A percentile compares a stretch with the other conserved stretches of the same genome.
These are phyloP conservation scores for Bufotes viridis DNA, from an alignment of 2,797 vertebrate genomes.

Conservation along the genomic window DNA sequence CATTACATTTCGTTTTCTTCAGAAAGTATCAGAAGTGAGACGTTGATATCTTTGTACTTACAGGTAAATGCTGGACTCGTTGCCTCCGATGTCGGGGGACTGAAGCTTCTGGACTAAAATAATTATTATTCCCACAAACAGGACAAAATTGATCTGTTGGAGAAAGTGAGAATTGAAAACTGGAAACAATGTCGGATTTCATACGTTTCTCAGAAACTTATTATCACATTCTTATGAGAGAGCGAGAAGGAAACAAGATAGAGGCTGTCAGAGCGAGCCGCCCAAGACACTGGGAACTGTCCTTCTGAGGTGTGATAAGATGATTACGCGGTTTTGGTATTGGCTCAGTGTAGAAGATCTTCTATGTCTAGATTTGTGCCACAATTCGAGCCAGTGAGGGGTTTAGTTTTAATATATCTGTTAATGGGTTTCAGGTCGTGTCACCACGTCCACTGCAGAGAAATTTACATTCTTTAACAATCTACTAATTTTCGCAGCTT, in stretches of 20 bases:
- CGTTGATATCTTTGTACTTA: constrained; percentile 74
- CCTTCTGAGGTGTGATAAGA: not conserved
- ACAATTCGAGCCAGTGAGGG: too few species aligned
- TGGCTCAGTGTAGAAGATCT: too few species aligned
- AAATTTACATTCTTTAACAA: too few species aligned
- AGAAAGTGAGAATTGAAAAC: constrained; percentile 40
- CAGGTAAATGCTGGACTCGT: constrained; percentile 98
- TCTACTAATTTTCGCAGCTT: too few species aligned
- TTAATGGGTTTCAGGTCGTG: too few species aligned
- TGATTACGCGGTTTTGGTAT: not conserved
- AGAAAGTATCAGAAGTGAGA: too few species aligned
- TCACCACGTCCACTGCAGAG: too few species aligned
- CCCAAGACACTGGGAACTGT: not conserved
- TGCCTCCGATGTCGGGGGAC: constrained; percentile 95
- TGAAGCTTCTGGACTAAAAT: constrained; percentile 99
- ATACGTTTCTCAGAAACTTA: not conserved
- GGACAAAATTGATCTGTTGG: constrained; percentile 91
- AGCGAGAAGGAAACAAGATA: not conserved
- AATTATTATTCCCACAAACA: constrained; percentile 96
- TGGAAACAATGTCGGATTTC: not conserved
- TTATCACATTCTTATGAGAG: not conserved
- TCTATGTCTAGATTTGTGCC: too few species aligned
- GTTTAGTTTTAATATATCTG: too few species aligned
- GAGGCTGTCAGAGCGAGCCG: not conserved
- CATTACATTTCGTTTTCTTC: too few species aligned